phyloP scores from a whole-genome alignment of 1,140 invertebrate genomes.

The Brachionus rotundiformis region DNA sequence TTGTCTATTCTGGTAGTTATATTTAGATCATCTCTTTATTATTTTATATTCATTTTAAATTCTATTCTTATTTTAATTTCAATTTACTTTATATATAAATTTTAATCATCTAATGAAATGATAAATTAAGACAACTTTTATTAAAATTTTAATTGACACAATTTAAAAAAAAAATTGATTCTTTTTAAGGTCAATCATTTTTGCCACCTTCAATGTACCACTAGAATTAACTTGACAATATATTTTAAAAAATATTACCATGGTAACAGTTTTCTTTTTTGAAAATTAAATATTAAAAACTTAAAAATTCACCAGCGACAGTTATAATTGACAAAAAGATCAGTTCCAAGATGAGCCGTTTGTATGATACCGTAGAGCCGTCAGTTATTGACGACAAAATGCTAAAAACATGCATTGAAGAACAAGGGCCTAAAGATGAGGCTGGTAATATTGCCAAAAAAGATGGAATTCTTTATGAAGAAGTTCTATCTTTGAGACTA shows the following conservation, averaged over 20 bases:
- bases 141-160: no score
- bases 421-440: constrained; percentile 64
- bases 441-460: constrained; percentile 62
- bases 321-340: background rate
- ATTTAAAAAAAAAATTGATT: no score
- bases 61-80: no score
- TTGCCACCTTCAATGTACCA: no score
- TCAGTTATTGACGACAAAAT: constrained; percentile 64
- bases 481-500: constrained; percentile 60
- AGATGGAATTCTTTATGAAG: constrained; percentile 63
- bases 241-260: background rate
- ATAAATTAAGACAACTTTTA: no score
- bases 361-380: constrained; percentile 65
- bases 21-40: background rate
- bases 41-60: no score
- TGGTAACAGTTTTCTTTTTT: background rate
- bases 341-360: constrained; percentile 60
- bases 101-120: no score
- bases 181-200: no score
- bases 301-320: background rate
- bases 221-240: background rate
- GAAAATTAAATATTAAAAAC: constrained; percentile 18
- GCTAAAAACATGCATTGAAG: constrained; percentile 62
- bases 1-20: background rate
- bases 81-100: no score